Percentiles rank a stretch among this genome's conserved stretches.
These are phyloP conservation scores for Pocillopora verrucosa DNA, from an alignment of 64 coral and sea anemone genomes.

Conservation along the genomic window DNA sequence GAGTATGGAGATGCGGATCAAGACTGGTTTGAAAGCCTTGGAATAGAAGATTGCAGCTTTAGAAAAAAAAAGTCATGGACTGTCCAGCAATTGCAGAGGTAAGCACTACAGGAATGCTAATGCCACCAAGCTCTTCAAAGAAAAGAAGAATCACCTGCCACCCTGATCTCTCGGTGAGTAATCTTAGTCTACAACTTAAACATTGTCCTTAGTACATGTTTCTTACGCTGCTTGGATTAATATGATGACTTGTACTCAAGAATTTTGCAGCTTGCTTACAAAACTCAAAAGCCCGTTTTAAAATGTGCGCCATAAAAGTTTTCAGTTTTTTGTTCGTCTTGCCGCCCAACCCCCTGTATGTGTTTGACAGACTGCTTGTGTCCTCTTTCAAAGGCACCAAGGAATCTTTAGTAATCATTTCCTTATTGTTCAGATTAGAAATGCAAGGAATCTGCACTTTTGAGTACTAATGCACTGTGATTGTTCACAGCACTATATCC, in stretches of 20 bases:
- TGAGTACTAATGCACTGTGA: neutral
- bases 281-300: neutral
- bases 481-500: conserved; percentile 11
- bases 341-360: neutral
- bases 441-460: neutral
- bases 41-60: conserved; percentile 1
- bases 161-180: neutral
- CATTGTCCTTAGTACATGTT: conserved; percentile 10
- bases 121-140: conserved; percentile 3
- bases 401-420: conserved; percentile 3
- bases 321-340: conserved; percentile 18
- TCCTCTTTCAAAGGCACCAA: conserved; percentile 17
- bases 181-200: neutral
- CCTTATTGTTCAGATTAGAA: neutral
- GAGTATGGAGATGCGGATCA: neutral
- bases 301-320: neutral
- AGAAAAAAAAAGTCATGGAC: neutral
- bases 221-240: neutral
- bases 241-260: neutral
- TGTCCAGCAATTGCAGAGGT: neutral
- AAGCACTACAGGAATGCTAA: conserved; percentile 4
- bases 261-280: conserved; percentile 3
- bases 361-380: neutral
- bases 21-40: neutral
- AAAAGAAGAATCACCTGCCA: conserved; percentile 11